Percentiles rank a stretch among this genome's conserved stretches.
phyloP scores from a whole-genome alignment of 2,888 invertebrate species.

The Chironomus riparius region DNA sequence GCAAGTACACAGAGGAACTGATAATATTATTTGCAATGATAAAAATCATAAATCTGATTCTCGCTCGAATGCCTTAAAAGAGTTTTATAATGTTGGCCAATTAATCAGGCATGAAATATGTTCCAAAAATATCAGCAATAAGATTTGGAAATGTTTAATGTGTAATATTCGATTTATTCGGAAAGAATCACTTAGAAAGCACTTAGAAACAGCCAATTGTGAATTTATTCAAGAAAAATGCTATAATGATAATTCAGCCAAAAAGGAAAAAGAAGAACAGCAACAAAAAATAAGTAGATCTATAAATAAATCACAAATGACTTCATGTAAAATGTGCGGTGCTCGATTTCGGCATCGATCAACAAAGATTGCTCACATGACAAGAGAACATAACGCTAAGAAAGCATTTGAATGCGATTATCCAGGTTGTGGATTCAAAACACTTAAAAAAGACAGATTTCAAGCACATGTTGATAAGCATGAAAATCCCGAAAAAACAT shows the following conservation, averaged over 20 bases:
- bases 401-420: neutral
- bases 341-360: conserved; percentile 7
- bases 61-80: neutral
- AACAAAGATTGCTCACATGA: conserved; percentile 4
- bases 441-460: conserved; percentile 7
- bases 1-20: neutral
- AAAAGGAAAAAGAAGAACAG: neutral
- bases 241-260: neutral
- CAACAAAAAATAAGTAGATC: neutral
- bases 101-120: neutral
- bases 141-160: neutral
- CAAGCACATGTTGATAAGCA: conserved; percentile 11
- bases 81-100: neutral
- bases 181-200: neutral
- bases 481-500: conserved; percentile 1
- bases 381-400: neutral
- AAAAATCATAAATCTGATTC: neutral
- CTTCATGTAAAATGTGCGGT: neutral
- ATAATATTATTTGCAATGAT: neutral
- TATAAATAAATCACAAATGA: neutral
- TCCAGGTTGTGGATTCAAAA: neutral
- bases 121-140: too few species aligned
- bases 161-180: neutral
- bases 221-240: neutral
- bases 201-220: neutral